Evolutionary conservation across 2,113 vertebrate genomes (phyloP), one percentile per base, ranked within the genome.

Genomic region (Cynopterus brachyotis): DNA sequence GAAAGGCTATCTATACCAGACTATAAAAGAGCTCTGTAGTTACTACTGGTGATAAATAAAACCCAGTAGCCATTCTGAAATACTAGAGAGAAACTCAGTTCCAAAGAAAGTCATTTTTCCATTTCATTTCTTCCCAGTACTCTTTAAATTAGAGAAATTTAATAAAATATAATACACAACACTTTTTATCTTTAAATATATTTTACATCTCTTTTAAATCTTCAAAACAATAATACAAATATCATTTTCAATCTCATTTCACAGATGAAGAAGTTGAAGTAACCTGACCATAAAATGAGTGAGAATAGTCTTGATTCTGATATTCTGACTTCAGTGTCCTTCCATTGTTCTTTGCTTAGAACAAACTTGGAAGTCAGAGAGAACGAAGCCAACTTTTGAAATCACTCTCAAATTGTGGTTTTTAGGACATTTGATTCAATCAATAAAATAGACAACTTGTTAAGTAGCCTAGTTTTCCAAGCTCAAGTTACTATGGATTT

Each of bases 191-290:
- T 45, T 3, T 53, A 60, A 75, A 81, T 28, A 70, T 9, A 90
- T 22, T 50, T 81, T 57, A 53, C 30, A 83, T 55, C 6, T 55
- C 80, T 93, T 85, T 90, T 16, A 81, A 76, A 53, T 69, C 30
- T 76, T 91, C 32, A 81, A 62, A 88, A 78, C 24, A 80, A 72
- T n/a, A 5, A 17, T 53, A n/a, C n/a, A 42, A 62, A 80, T 11
- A 79, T 78, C 85, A 86, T 50, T 82, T 85, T 55, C 50, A 93
- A 87, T 5, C 2, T 11, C 40, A 76, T 83, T 91, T 97, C 45
- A 79, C 11, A 85, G 45, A 79, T 50, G 64, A 95, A 75, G 28
- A 87, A 94, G 78, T 8, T 59, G 6, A 92, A 32, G 17, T 30
- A 82, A 95, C 1, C 8, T 80, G 53, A 53, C 19, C n/a, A 94